Evolutionary conservation across 2,113 vertebrate species (phyloP), one percentile per base, ranked within the genome.

Genomic region (Rhadina sibilatrix): DNA sequence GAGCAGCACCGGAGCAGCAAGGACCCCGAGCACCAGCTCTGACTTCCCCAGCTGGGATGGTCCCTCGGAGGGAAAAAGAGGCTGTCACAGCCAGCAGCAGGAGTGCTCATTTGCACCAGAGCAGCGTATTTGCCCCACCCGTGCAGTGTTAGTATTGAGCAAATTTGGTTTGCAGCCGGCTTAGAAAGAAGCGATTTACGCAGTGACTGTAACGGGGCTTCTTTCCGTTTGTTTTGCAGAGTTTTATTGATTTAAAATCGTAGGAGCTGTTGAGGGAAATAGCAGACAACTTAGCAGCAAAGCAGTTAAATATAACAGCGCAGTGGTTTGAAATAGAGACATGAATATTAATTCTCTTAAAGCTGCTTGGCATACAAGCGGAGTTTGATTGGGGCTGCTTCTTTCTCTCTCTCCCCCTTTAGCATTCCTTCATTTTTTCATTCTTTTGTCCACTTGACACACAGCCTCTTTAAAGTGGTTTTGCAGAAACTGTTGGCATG

Each of bases 381-480:
- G 61, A 89, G 64, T 83, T 94, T 92, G 83, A 59, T 91, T 70
- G 19, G 52, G 82, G 63, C 88, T 93, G 77, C 71, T 87, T 21
- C 80, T 77, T 76, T 90, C 57, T 72, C 65, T 57, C 63, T 79
- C 63, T 79, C 33, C 95, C 52, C 84, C 93, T 96, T 94, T 93
- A 88, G 89, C 94, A 81, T 97, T 97, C 96, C 87, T 97, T 97
- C 75, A 91, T 96, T 98, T 98, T 83, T 84, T 92, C 91, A 72
- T 89, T 96, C 96, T 97, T 97, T 97, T 97, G 96, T 93, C 94
- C 64, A 33, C 92, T 97, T 97, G 97, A 98, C 96, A 93, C 40
- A 11, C 70, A 91, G 94, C 90, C 82, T 97, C 95, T 96, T 88
- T 76, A 47, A 74, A 74, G 80, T 87, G 91, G 85, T 95, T 97